Conservation (phyloP, 2,797 vertebrate species). For the Euthynnus affinis region DNA sequence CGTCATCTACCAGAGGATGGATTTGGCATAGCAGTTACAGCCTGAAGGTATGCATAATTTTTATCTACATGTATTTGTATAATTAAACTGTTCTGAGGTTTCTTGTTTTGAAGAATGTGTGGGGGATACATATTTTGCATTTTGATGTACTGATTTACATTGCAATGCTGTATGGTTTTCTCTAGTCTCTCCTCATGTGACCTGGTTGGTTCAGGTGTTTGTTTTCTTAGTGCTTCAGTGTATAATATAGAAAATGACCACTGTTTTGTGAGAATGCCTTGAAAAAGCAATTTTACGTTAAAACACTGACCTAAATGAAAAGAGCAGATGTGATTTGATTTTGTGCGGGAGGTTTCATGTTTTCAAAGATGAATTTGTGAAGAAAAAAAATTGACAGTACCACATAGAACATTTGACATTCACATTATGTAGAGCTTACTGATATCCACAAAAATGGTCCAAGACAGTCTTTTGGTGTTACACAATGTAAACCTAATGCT, state of each 20-base stretch:
- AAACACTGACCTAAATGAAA: conserved; percentile 29
- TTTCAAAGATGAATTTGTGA: conserved; percentile 21
- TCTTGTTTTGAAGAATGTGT: conserved; percentile 11
- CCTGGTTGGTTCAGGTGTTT: not conserved
- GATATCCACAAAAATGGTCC: too few relatives aligned
- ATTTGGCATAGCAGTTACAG: conserved; percentile 46
- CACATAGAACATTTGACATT: conserved; percentile 15
- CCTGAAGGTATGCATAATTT: conserved; percentile 40
- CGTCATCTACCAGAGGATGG: conserved; percentile 35
- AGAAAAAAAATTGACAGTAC: not conserved
- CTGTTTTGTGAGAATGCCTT: not conserved
- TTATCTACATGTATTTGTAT: conserved; percentile 48
- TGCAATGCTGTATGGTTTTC: not conserved
- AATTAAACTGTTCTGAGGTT: conserved; percentile 29
- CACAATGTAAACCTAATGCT: too few relatives aligned
- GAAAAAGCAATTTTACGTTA: not conserved
- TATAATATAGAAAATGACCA: not conserved
- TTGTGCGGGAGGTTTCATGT: conserved; percentile 26
- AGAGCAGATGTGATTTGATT: not conserved
- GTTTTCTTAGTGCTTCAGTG: not conserved
- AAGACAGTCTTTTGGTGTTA: too few relatives aligned
- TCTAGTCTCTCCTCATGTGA: not conserved
- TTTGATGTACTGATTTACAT: conserved; percentile 36
- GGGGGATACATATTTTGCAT: conserved; percentile 29
- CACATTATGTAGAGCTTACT: conserved; percentile 4